Evolutionary conservation across 1,140 invertebrate species (phyloP).

Genomic region (Oscheius sp.): DNA sequence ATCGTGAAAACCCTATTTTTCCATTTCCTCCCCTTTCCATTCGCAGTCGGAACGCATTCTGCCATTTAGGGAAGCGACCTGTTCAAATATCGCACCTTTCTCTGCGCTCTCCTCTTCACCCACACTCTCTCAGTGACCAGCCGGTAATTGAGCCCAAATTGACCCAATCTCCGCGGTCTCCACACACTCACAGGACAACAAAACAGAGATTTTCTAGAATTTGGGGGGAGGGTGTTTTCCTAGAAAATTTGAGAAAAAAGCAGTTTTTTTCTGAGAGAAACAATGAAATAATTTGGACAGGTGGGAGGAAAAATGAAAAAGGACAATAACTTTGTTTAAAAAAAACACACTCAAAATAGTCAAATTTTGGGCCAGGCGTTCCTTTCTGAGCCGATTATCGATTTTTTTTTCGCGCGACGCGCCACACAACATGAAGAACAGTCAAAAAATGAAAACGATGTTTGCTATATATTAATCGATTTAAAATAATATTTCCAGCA

Average conservation of each 20-base stretch:
- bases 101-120: neutral
- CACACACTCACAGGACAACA: neutral
- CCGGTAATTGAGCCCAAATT: neutral
- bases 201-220: neutral
- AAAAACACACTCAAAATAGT: no score
- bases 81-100: neutral
- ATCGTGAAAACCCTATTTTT: neutral
- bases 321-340: neutral
- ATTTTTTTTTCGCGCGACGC: no score
- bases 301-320: neutral
- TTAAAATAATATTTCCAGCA: no score
- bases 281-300: no score
- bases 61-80: neutral
- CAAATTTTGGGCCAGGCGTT: no score
- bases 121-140: neutral
- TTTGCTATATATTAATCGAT: no score
- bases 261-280: neutral
- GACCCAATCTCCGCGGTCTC: neutral
- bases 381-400: no score
- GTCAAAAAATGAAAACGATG: no score
- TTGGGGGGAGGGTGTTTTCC: neutral
- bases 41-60: neutral
- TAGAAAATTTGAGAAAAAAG: neutral
- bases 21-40: neutral
- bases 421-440: no score